Base-by-base conservation (phyloP, 2,888 invertebrate species). In the Muscina levida region DNA sequence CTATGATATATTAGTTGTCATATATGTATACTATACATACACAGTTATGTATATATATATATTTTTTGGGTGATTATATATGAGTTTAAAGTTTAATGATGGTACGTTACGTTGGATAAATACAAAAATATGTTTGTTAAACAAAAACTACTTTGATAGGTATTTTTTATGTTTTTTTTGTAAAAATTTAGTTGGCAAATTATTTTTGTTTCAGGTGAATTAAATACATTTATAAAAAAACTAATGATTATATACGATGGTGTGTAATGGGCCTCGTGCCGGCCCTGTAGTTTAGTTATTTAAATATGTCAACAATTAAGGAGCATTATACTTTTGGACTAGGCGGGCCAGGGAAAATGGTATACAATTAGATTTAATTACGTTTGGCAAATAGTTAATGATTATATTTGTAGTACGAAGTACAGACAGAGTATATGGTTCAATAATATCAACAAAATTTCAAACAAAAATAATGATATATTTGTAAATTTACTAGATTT, bases 331-430 rank as follows among this genome's bases (percentile, higher is more conserved):
- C 53, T 5, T 4, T 22, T 24, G 24, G 53, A 53, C 31, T 31
- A 31, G 31, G 31, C 3, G 31, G 31, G 8, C 8, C 53, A 10
- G 22, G 53, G 53, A 24, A 8, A 44, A 53, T 24, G 48, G 56
- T 72, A 68, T 67, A 74, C 53, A 81, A 67, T 65, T 68, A 74
- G 59, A 59, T 62, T 73, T 62, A 67, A 74, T 73, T 80, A 81
- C 73, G n/a, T 71, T 75, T 70, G 72, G 19, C 17, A 76, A 72
- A 19, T 72, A 53, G 53, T 51, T 31, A 31, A 31, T 31, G 31
- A 31, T 31, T 31, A 62, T 62, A 59, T 59, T 31, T 39, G 31
- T 53, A 31, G 31, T 31, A 31, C 31, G 31, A 3, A n/a, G n/a
- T n/a, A n/a, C n/a, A n/a, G n/a, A n/a, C n/a, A n/a, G n/a, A 37